Conservation (phyloP, 2,797 vertebrate species). For the Rhincodon typus region DNA sequence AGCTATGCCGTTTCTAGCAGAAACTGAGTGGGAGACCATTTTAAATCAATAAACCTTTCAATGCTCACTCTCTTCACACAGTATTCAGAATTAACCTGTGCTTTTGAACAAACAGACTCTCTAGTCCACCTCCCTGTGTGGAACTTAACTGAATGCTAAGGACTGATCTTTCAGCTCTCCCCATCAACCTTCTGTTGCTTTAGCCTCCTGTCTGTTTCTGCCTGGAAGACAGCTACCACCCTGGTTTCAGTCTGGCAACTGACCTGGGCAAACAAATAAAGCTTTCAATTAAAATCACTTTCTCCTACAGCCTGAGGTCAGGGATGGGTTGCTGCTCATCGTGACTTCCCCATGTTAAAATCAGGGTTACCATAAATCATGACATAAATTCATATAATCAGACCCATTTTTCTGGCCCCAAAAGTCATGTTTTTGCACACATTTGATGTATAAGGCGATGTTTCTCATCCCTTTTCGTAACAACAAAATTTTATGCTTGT, state of each 20-base stretch:
- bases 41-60: background rate
- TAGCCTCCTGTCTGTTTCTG: background rate
- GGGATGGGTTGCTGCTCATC: background rate
- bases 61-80: background rate
- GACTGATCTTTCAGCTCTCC: background rate
- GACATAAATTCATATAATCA: too few relatives aligned
- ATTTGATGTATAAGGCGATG: too few relatives aligned
- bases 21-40: background rate
- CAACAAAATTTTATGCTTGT: too few relatives aligned
- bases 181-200: background rate
- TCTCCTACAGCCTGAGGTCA: background rate
- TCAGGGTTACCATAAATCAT: background rate
- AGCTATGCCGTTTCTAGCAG: background rate
- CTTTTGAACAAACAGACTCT: background rate
- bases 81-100: background rate
- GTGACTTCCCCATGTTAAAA: background rate
- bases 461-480: too few relatives aligned
- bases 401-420: too few relatives aligned
- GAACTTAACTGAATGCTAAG: background rate
- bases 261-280: background rate
- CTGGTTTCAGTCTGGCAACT: background rate
- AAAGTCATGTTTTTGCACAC: too few relatives aligned
- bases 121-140: background rate
- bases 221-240: background rate
- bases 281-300: background rate